Evolutionary conservation across 2,888 invertebrate species (phyloP).

Genomic region (Drosophila villosipedis): DNA sequence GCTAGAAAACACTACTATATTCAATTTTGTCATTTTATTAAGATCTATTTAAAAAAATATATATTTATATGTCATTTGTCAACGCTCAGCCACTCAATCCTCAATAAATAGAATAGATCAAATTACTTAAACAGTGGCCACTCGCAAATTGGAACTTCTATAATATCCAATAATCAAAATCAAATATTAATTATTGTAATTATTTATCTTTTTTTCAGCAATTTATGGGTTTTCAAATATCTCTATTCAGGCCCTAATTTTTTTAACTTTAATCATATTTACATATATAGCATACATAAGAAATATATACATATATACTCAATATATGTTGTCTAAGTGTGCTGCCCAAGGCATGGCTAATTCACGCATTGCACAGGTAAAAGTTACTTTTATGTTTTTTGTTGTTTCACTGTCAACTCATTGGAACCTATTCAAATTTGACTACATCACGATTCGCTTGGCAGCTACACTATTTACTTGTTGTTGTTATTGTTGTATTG

Average conservation of each 20-base stretch:
- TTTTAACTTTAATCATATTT: neutral
- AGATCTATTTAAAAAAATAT: neutral
- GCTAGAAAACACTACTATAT: neutral
- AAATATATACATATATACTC: neutral
- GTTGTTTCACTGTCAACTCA: constrained; percentile 45
- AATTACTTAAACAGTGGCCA: neutral
- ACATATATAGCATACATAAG: neutral
- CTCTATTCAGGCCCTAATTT: neutral
- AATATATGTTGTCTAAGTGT: neutral
- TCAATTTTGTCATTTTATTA: neutral
- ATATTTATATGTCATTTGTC: neutral
- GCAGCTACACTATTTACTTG: constrained; percentile 36
- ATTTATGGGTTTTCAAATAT: neutral
- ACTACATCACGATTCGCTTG: constrained; percentile 56
- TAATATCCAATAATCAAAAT: neutral
- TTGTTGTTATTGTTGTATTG: constrained; percentile 13
- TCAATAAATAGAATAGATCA: neutral
- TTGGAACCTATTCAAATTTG: constrained; percentile 53
- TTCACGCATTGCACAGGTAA: constrained; percentile 53
- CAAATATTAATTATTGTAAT: neutral
- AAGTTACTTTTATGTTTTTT: constrained; percentile 25
- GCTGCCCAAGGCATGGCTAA: constrained; percentile 12
- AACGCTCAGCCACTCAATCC: neutral
- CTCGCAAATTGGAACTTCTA: neutral
- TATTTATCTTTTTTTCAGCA: neutral